These are phyloP conservation scores for Scotopteryx bipunctaria DNA, from an alignment of 2,888 invertebrate genomes.

Conservation along the genomic window DNA sequence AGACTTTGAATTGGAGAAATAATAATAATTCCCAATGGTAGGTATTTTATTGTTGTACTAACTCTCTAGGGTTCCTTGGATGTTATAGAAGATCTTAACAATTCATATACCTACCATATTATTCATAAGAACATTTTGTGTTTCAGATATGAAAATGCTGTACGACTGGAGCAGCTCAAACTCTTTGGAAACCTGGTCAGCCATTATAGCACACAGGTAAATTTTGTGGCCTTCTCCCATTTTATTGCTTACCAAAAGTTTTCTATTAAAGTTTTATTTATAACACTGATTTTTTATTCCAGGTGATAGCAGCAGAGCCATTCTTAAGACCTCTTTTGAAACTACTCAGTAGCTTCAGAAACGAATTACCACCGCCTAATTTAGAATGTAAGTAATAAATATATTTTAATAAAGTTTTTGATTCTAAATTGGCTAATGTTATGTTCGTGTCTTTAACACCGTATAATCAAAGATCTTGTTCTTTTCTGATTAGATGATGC, in stretches of 20 bases:
- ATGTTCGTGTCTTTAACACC: too few species aligned
- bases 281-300: conserved; percentile 64
- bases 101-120: too few species aligned
- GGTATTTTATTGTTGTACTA: neutral
- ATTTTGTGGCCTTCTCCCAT: too few species aligned
- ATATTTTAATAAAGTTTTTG: too few species aligned
- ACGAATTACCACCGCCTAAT: conserved; percentile 89
- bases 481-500: too few species aligned
- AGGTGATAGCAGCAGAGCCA: conserved; percentile 94
- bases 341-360: conserved; percentile 91
- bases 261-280: conserved; percentile 1
- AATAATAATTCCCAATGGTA: neutral
- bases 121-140: conserved; percentile 3
- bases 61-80: too few species aligned
- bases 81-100: too few species aligned
- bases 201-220: conserved; percentile 86
- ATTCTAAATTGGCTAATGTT: too few species aligned
- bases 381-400: conserved; percentile 86
- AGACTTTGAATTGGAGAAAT: neutral
- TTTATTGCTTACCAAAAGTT: too few species aligned
- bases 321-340: conserved; percentile 93
- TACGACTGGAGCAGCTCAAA: conserved; percentile 93
- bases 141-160: conserved; percentile 90
- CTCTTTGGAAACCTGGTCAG: conserved; percentile 93
- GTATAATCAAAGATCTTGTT: too few species aligned